These are phyloP conservation scores for Lycaon pictus DNA, from an alignment of 2,113 vertebrate genomes.

Conservation along the genomic window DNA sequence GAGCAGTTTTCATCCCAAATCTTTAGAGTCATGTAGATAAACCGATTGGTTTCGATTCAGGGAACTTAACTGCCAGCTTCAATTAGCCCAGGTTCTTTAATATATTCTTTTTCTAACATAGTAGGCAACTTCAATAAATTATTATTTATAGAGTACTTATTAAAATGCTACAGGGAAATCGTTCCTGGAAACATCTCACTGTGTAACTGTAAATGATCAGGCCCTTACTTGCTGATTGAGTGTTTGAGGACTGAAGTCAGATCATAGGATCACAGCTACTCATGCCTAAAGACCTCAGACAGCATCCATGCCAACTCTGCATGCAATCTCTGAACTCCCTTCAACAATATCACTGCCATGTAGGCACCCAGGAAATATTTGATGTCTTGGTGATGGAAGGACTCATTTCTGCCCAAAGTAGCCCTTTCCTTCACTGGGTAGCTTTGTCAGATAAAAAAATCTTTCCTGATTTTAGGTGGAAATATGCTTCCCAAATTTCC, in stretches of 20 bases:
- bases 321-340: not conserved
- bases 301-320: not conserved
- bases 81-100: constrained; percentile 79
- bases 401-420: not conserved
- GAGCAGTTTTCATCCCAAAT: constrained; percentile 77
- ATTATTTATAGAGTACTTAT: constrained; percentile 90
- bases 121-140: constrained; percentile 84
- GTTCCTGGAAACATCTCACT: constrained; percentile 89
- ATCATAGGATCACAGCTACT: constrained; percentile 65
- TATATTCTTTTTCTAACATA: constrained; percentile 67
- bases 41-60: constrained; percentile 80
- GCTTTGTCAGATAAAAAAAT: not conserved
- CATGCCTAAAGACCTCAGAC: not conserved
- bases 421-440: not conserved
- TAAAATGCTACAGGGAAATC: constrained; percentile 89
- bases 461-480: not conserved
- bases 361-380: not conserved
- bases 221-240: constrained; percentile 85
- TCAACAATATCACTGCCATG: not conserved
- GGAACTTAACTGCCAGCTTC: constrained; percentile 80
- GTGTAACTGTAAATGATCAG: constrained; percentile 88
- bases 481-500: not conserved
- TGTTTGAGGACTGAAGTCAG: constrained; percentile 82
- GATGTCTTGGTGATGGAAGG: not conserved
- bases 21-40: constrained; percentile 77